Percentiles rank a stretch among this genome's conserved stretches.
Conservation (phyloP, 1,140 invertebrate genomes). For the Anthonomus grandis region DNA sequence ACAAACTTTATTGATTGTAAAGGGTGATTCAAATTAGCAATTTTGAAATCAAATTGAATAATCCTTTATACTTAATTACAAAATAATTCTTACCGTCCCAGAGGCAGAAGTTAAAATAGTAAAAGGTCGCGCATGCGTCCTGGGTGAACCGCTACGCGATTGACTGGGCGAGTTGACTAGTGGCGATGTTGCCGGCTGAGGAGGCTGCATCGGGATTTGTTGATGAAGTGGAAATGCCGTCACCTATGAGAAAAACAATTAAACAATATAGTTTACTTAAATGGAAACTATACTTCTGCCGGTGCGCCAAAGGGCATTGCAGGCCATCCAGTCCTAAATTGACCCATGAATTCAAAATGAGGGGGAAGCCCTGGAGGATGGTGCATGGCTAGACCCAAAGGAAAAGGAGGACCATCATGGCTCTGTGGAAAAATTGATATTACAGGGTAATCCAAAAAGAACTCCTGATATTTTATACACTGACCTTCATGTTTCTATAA, state of each 20-base stretch:
- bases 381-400: conserved; percentile 38
- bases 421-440: conserved; percentile 5
- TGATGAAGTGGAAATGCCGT: conserved; percentile 44
- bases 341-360: conserved; percentile 51
- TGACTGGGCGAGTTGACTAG: conserved; percentile 58
- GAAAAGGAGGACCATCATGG: conserved; percentile 20
- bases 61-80: no score
- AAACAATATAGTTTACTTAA: conserved; percentile 24
- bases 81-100: conserved; percentile 20
- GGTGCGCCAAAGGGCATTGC: conserved; percentile 52
- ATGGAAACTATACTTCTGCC: conserved; percentile 28
- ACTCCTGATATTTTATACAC: not conserved
- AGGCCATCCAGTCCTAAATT: conserved; percentile 48
- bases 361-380: conserved; percentile 49
- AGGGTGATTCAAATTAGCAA: no score
- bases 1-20: no score
- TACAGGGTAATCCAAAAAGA: not conserved
- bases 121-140: conserved; percentile 16
- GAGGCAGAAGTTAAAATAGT: conserved; percentile 28
- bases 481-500: conserved; percentile 31
- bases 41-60: no score
- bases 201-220: conserved; percentile 48
- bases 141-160: conserved; percentile 48
- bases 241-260: not conserved
- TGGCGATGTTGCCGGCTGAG: conserved; percentile 53